A percentile compares a stretch with the other conserved stretches of the same genome.
Evolutionary conservation across 2,888 invertebrate species (phyloP).

Genomic region (Miltochrista miniata): DNA sequence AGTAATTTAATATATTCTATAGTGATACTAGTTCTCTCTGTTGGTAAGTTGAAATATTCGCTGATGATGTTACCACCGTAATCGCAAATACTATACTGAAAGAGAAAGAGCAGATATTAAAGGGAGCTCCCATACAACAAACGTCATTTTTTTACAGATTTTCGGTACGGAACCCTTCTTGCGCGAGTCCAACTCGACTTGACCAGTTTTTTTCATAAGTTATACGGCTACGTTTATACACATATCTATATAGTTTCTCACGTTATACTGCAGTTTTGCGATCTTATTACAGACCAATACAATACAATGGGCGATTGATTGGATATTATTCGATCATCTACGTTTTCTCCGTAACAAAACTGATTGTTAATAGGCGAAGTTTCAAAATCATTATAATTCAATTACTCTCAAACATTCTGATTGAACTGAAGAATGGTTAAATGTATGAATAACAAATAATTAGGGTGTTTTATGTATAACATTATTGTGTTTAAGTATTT

Average conservation of each 20-base stretch:
- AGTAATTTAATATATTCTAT: no score
- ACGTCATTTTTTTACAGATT: no score
- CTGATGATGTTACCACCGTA: no score
- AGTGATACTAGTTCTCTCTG: no score
- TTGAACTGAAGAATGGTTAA: background rate
- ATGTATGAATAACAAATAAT: background rate
- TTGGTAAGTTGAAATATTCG: no score
- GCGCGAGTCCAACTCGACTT: no score
- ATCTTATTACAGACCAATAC: background rate
- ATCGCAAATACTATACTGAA: no score
- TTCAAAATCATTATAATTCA: background rate
- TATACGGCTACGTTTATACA: background rate
- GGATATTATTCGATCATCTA: background rate
- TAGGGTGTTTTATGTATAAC: no score
- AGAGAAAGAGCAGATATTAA: no score
- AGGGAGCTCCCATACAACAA: no score
- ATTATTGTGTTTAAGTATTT: no score
- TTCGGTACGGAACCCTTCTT: no score
- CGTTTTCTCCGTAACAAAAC: background rate
- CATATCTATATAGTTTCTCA: constrained; percentile 5
- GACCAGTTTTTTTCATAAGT: background rate
- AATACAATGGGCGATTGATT: constrained; percentile 1
- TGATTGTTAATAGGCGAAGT: background rate
- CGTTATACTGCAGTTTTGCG: constrained; percentile 1
- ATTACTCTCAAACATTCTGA: background rate